These are phyloP conservation scores for Propithecus deckenii DNA, from an alignment of 2,797 vertebrate genomes.

Conservation along the genomic window DNA sequence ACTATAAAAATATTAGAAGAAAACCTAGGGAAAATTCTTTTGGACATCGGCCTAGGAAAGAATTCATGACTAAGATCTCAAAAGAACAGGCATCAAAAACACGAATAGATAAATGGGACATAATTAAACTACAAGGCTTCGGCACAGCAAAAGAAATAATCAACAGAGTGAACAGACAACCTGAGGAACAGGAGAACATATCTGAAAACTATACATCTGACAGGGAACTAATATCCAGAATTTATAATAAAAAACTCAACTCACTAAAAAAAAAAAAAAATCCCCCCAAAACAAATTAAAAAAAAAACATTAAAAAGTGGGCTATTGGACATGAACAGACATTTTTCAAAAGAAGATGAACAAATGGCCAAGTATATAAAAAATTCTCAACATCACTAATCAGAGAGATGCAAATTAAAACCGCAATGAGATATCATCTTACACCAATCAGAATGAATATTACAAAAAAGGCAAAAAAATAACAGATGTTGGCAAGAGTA, in stretches of 20 bases:
- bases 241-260: not conserved
- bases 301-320: not conserved
- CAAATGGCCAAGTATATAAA: not conserved
- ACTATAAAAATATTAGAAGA: not conserved
- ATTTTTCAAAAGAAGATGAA: not conserved
- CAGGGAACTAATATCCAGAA: not conserved
- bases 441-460: not conserved
- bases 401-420: not conserved
- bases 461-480: not conserved
- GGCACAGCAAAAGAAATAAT: not conserved
- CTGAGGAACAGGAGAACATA: not conserved
- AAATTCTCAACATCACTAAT: not conserved
- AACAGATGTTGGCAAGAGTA: not conserved
- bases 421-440: not conserved
- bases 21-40: not conserved
- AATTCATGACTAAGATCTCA: not conserved
- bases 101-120: not conserved
- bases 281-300: not conserved
- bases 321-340: not conserved
- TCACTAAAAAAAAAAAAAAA: not conserved
- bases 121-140: not conserved
- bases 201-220: not conserved
- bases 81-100: not conserved
- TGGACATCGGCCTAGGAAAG: not conserved
- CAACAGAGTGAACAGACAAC: not conserved